Evolutionary conservation across 2,797 vertebrate genomes (phyloP).

Genomic region (Clamator glandarius): DNA sequence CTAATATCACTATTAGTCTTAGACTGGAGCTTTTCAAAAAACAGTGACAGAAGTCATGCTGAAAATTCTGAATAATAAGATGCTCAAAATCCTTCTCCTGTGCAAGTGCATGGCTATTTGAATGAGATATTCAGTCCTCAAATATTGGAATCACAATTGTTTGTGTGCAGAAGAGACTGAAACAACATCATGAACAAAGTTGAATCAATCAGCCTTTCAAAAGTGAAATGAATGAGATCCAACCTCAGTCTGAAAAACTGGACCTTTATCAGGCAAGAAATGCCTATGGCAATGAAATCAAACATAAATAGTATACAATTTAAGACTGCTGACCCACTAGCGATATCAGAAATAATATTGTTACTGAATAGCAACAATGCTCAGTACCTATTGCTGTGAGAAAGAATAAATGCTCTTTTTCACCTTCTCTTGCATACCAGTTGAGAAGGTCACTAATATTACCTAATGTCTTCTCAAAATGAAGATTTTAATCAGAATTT

Average conservation of each 20-base stretch:
- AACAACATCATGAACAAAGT: neutral
- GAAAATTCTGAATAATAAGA: neutral
- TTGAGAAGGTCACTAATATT: neutral
- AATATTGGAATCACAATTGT: neutral
- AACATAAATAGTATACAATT: neutral
- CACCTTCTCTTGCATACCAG: neutral
- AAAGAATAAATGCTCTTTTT: neutral
- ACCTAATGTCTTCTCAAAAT: neutral
- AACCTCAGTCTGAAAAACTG: neutral
- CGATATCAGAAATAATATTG: neutral
- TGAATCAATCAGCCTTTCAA: neutral
- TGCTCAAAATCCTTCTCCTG: neutral
- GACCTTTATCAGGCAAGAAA: neutral
- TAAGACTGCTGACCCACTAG: neutral
- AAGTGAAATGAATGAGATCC: neutral
- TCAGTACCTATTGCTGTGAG: neutral
- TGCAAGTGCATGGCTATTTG: neutral
- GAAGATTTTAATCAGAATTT: constrained; percentile 3
- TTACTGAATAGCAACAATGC: fast-evolving
- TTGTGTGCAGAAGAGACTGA: neutral
- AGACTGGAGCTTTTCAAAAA: neutral
- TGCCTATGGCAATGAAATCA: neutral
- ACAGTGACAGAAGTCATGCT: neutral
- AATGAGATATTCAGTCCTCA: neutral
- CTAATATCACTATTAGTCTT: neutral